Conservation (phyloP, 2,888 invertebrate genomes). For the Pachymerium ferrugineum region DNA sequence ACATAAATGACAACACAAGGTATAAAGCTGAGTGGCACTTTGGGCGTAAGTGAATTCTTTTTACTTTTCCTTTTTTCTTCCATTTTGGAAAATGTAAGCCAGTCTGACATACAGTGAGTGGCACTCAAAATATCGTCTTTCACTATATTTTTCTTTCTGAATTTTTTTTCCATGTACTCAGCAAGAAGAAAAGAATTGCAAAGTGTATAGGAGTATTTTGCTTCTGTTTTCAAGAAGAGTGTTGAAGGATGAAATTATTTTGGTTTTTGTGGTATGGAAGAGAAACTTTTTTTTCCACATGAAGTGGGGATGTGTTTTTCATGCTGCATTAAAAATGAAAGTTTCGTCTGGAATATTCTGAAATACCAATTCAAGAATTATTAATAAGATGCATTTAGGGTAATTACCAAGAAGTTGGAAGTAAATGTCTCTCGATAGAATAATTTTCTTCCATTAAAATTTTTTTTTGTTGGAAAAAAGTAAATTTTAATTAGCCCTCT, state of each 20-base stretch:
- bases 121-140: conserved; percentile 9
- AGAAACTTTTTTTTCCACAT: background rate
- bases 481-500: background rate
- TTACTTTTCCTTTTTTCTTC: background rate
- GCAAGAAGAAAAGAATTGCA: background rate
- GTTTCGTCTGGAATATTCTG: no score
- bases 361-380: no score
- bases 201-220: background rate
- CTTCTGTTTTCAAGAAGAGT: background rate
- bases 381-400: no score
- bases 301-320: background rate
- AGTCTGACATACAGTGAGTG: background rate
- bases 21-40: background rate
- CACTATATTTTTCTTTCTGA: background rate
- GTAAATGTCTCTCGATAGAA: background rate
- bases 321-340: no score
- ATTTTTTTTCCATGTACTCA: background rate
- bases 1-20: background rate
- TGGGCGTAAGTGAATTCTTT: background rate
- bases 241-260: background rate
- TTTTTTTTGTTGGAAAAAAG: background rate
- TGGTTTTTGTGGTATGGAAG: background rate
- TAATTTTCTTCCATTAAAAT: background rate
- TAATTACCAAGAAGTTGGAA: no score
- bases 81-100: conserved; percentile 8